Percentiles rank a stretch among this genome's conserved stretches.
These are phyloP conservation scores for Campylomormyrus numenius DNA, from an alignment of 2,113 vertebrate species.

Conservation along the genomic window DNA sequence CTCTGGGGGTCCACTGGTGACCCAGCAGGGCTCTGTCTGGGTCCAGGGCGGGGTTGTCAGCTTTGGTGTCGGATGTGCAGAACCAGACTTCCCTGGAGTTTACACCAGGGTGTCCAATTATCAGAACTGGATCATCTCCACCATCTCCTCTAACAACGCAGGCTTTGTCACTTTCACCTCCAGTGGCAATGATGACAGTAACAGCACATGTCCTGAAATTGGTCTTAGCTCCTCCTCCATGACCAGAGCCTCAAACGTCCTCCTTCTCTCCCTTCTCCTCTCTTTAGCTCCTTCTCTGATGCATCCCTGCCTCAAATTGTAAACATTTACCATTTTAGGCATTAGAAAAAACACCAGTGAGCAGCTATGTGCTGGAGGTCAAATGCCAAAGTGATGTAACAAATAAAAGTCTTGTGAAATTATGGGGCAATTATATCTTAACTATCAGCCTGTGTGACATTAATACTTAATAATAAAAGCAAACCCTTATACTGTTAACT, in stretches of 20 bases:
- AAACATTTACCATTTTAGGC: not conserved
- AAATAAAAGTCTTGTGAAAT: not conserved
- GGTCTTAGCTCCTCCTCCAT: not conserved
- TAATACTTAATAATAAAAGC: not conserved
- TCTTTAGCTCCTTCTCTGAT: not conserved
- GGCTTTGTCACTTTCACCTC: slow-evolving; percentile 10
- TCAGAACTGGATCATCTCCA: slow-evolving; percentile 56
- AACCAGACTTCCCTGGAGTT: slow-evolving; percentile 67
- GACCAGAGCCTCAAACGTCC: not conserved
- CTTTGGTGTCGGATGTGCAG: slow-evolving; percentile 66
- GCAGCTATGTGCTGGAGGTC: not conserved
- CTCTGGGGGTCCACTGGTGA: slow-evolving; percentile 65
- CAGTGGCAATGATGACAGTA: not conserved
- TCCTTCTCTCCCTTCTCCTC: not conserved
- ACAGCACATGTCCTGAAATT: not conserved
- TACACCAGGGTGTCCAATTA: slow-evolving; percentile 63
- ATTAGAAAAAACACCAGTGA: not conserved
- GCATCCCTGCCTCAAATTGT: not conserved
- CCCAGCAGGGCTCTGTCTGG: slow-evolving; percentile 54
- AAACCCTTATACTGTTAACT: not conserved
- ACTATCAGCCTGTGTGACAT: no score
- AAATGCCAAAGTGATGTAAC: not conserved
- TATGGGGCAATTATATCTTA: not conserved
- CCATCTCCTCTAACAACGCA: not conserved
- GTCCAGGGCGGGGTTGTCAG: slow-evolving; percentile 67